Percentiles rank a stretch among this genome's conserved stretches.
Conservation (phyloP, 2,888 invertebrate species). For the Diarsia rubi region DNA sequence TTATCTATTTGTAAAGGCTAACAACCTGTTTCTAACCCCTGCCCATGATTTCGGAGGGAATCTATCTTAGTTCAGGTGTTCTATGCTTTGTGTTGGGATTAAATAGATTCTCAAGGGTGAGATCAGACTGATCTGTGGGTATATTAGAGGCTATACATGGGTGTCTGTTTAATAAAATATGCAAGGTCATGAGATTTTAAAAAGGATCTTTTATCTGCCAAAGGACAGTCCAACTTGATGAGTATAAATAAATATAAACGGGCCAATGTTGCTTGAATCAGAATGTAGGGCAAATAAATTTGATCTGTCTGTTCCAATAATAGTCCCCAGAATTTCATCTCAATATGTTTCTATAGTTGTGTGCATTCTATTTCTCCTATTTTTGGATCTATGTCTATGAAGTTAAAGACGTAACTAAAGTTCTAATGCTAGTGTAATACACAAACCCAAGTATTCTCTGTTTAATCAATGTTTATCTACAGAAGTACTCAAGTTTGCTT, state of each 20-base stretch:
- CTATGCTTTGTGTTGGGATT: conserved; percentile 64
- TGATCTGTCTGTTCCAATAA: conserved; percentile 7
- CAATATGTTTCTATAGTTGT: background rate
- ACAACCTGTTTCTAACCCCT: conserved; percentile 84
- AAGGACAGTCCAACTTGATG: background rate
- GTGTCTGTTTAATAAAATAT: background rate
- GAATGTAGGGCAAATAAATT: conserved; percentile 31
- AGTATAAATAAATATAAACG: no score
- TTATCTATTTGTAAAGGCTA: conserved; percentile 80
- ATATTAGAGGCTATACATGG: conserved; percentile 27
- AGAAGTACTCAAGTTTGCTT: background rate
- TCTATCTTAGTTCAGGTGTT: conserved; percentile 75
- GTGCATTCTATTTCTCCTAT: background rate
- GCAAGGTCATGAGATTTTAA: conserved; percentile 5
- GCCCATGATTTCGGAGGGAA: conserved; percentile 58
- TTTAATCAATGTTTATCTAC: background rate
- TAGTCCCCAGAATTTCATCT: conserved; percentile 10
- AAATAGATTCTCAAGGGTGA: conserved; percentile 59
- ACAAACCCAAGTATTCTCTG: background rate
- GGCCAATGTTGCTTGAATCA: conserved; percentile 26
- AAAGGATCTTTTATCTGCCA: background rate
- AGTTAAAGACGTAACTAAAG: background rate
- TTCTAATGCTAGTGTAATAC: background rate
- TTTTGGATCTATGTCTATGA: background rate
- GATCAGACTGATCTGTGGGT: conserved; percentile 26